Conservation (phyloP, 2,888 invertebrate genomes). For the Melipona bicolor region DNA sequence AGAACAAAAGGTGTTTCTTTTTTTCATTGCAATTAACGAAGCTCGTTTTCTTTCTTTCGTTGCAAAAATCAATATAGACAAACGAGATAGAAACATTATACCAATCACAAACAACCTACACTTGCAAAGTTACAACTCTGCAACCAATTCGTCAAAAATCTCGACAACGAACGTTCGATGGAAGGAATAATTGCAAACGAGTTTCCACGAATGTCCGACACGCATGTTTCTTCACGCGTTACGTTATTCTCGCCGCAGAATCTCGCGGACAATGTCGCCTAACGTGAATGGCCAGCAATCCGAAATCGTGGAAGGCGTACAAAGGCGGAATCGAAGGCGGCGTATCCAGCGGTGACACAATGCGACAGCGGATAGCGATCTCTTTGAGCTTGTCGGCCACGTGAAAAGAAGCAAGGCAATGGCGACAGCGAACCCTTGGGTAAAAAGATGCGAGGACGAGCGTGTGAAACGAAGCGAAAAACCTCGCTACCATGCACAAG, state of each 20-base stretch:
- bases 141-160: no score
- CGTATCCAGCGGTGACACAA: conserved; percentile 8
- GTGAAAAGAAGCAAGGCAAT: conserved; percentile 48
- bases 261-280: neutral
- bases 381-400: conserved; percentile 28
- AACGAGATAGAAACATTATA: no score
- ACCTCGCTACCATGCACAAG: conserved; percentile 50
- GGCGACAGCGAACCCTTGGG: conserved; percentile 45
- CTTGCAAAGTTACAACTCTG: no score
- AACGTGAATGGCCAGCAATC: neutral
- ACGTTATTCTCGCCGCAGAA: neutral
- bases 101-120: no score
- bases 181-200: neutral
- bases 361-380: conserved; percentile 31
- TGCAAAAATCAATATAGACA: no score
- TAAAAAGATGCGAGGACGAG: conserved; percentile 39
- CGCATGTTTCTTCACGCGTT: no score
- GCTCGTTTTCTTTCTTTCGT: no score
- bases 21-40: no score
- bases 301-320: neutral
- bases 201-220: neutral
- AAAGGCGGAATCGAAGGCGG: conserved; percentile 6
- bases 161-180: no score
- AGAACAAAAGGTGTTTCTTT: neutral
- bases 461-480: conserved; percentile 51